Conservation (phyloP, 2,113 vertebrate genomes). For the Pycnonotus jocosus region DNA sequence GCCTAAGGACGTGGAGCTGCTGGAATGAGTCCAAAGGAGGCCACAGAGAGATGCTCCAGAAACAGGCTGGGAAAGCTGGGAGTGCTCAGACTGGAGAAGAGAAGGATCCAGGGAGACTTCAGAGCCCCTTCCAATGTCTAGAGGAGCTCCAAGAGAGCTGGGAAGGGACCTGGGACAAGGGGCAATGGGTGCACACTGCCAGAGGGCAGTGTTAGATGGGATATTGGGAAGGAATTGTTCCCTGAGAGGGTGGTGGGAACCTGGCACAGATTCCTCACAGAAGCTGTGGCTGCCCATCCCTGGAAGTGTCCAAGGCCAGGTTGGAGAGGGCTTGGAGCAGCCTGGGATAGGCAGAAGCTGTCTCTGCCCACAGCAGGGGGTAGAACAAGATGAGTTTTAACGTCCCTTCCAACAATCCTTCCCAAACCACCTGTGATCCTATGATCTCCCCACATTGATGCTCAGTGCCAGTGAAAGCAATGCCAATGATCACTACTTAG, state of each 20-base stretch:
- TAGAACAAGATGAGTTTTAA: background rate
- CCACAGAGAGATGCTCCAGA: background rate
- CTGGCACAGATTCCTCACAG: background rate
- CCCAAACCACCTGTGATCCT: background rate
- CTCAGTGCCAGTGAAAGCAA: background rate
- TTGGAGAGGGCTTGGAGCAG: rapidly evolving
- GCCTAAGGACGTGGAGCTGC: background rate
- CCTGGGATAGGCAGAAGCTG: background rate
- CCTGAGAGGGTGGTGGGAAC: background rate
- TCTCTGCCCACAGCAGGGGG: background rate
- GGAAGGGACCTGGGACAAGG: background rate
- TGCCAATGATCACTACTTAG: background rate
- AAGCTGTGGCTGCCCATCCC: background rate
- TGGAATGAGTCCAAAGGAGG: background rate
- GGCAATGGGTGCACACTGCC: background rate
- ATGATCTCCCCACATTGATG: background rate
- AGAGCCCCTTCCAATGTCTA: background rate
- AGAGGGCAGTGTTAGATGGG: background rate
- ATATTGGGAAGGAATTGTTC: background rate
- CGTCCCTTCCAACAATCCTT: background rate
- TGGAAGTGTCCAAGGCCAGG: background rate
- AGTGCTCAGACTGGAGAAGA: background rate
- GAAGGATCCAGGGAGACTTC: background rate
- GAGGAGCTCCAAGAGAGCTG: background rate
- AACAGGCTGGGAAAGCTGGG: background rate